Evolutionary conservation across 2,888 invertebrate genomes (phyloP), one percentile per base, ranked within the genome.

Genomic region (Clunio marinus): DNA sequence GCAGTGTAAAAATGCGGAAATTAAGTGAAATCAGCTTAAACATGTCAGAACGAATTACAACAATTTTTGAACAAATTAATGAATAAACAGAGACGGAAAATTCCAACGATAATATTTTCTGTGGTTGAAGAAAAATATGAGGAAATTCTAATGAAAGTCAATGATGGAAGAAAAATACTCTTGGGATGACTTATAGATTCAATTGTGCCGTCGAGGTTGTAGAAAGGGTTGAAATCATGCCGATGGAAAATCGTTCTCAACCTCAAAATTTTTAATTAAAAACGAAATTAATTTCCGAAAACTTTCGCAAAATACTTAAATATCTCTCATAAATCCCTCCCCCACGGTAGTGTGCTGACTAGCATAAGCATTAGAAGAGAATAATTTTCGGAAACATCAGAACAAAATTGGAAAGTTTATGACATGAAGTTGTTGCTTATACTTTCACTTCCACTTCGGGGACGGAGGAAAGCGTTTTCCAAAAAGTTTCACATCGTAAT

Each of bases 211-310:
- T 1, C 15, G 8, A 25, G 22, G 35, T 20, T 4, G 41, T 1
- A 5, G 15, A 46, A 41, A 63, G 62, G 62, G 62, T 62, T 62
- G 62, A 20, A 62, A 22, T 62, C 37, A 35, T 58, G 51, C 51
- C 24, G 62, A 62, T 55, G 25, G 25, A 55, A 25, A 57, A 7
- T 27, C 15, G 25, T 22, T 10, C 46, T 46, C 10, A 51, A 22
- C 51, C n/a, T 51, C 51, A 51, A 51, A 45, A 22, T 13, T 63
- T 63, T 63, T 63, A 63, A 63, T 63, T 63, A 63, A 63, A 63
- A 63, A 25, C 25, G 63, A 63, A 63, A 63, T 63, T 63, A 63
- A 46, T 63, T 63, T 60, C 17, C 1, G 41, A 41, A 63, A 63
- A 63, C 37, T 63, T 22, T 45, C 15, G 35, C 51, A 51, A 37